Percentiles rank a stretch among this genome's conserved stretches.
Conservation (phyloP, 2,797 vertebrate genomes). For the Cuniculus paca region DNA sequence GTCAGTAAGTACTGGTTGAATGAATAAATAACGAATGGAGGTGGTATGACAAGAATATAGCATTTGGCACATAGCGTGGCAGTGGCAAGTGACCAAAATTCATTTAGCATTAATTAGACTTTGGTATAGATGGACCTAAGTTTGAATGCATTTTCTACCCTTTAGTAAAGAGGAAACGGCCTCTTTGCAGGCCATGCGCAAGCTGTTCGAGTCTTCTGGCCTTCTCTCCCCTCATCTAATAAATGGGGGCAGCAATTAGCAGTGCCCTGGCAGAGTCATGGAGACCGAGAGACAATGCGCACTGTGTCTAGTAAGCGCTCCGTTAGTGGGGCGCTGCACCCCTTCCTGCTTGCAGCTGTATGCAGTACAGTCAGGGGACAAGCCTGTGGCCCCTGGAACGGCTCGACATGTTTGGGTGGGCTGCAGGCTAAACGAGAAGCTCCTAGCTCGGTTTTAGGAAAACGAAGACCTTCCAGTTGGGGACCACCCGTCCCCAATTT, state of each 20-base stretch:
- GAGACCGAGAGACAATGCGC: not conserved
- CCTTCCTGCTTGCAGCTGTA: not conserved
- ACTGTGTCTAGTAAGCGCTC: not conserved
- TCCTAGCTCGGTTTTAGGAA: not conserved
- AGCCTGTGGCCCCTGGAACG: not conserved
- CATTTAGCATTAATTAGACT: not conserved
- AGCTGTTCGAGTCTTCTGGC: not conserved
- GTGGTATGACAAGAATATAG: not conserved
- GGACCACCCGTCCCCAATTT: not conserved
- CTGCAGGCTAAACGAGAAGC: not conserved
- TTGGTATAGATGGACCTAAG: not conserved
- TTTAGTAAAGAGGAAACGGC: not conserved
- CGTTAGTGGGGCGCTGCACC: fast-evolving
- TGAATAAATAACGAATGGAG: not conserved
- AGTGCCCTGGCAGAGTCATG: not conserved
- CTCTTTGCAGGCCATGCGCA: not conserved
- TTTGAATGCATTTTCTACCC: not conserved
- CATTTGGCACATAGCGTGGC: not conserved
- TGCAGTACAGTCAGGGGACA: too few species aligned
- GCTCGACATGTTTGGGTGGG: not conserved
- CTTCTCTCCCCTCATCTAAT: not conserved
- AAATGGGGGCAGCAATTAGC: not conserved
- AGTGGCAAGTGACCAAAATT: not conserved
- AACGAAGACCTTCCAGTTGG: not conserved
- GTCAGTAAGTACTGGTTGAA: not conserved